Conservation (phyloP, 2,113 vertebrate genomes). For the Neogobius melanostomus region DNA sequence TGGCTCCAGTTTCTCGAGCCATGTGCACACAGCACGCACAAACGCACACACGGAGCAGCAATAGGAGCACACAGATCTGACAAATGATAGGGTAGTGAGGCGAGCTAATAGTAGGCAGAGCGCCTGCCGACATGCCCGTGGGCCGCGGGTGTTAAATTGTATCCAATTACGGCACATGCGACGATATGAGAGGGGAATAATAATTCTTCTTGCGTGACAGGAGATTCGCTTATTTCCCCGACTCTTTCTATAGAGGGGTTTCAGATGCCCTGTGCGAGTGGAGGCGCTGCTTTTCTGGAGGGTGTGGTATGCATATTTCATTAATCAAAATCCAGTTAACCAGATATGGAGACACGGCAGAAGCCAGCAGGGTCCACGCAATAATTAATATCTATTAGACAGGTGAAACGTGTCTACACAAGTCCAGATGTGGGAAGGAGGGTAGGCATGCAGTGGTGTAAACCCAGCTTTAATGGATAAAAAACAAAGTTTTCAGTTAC, state of each 20-base stretch:
- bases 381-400: slow-evolving; percentile 70
- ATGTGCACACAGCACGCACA: slow-evolving; percentile 10
- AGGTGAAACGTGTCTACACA: slow-evolving; percentile 15
- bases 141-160: slow-evolving; percentile 79
- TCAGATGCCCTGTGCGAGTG: slow-evolving; percentile 20
- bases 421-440: slow-evolving; percentile 9
- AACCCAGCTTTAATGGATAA: slow-evolving; percentile 47
- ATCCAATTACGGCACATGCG: slow-evolving; percentile 76
- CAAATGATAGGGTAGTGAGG: slow-evolving; percentile 69
- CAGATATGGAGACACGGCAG: slow-evolving; percentile 51
- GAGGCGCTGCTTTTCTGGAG: slow-evolving; percentile 37
- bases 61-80: slow-evolving; percentile 61
- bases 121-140: slow-evolving; percentile 71
- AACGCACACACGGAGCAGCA: slow-evolving; percentile 14
- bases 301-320: slow-evolving; percentile 53
- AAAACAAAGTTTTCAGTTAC: slow-evolving; percentile 68
- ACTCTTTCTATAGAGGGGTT: slow-evolving; percentile 47
- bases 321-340: slow-evolving; percentile 73
- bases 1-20: slow-evolving; percentile 65
- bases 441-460: neutral
- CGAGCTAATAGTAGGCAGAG: slow-evolving; percentile 71
- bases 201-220: slow-evolving; percentile 75
- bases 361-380: slow-evolving; percentile 47
- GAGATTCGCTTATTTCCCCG: slow-evolving; percentile 69
- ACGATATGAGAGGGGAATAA: slow-evolving; percentile 63